Percentiles rank a stretch among this genome's conserved stretches.
phyloP scores from a whole-genome alignment of 2,797 vertebrate genomes.

The Pelodytes ibericus region DNA sequence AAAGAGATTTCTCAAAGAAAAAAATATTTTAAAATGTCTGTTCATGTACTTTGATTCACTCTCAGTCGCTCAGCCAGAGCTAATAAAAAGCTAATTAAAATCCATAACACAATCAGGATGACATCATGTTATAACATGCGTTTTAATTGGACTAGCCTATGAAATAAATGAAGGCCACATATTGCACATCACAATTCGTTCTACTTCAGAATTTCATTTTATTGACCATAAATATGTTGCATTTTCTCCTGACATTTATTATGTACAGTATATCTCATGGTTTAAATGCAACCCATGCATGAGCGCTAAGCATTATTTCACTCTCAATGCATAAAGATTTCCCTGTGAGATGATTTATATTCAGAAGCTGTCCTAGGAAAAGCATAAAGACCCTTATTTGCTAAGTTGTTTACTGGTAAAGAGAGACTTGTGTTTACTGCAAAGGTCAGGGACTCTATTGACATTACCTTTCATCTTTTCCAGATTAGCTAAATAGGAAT shows the following conservation, averaged over 20 bases:
- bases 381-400: conserved; percentile 57
- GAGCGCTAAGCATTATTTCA: conserved; percentile 40
- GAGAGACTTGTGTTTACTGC: conserved; percentile 60
- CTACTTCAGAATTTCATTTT: background rate
- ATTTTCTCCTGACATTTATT: conserved; percentile 27
- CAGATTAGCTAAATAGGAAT: conserved; percentile 59
- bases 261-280: conserved; percentile 50
- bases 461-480: conserved; percentile 49
- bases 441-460: conserved; percentile 62
- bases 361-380: conserved; percentile 57
- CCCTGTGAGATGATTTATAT: conserved; percentile 58
- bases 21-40: too few species aligned
- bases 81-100: too few species aligned
- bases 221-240: background rate
- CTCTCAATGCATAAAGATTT: conserved; percentile 51
- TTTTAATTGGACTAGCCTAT: too few species aligned
- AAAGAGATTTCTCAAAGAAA: too few species aligned
- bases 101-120: too few species aligned
- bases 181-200: too few species aligned
- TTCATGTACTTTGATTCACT: too few species aligned
- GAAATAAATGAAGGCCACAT: too few species aligned
- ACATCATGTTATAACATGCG: too few species aligned
- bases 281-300: conserved; percentile 39
- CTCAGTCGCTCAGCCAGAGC: too few species aligned
- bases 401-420: conserved; percentile 61